A percentile compares a stretch with the other conserved stretches of the same genome.
Conservation (phyloP, 2,888 invertebrate species). For the Ashinkailepas kermadecensis region DNA sequence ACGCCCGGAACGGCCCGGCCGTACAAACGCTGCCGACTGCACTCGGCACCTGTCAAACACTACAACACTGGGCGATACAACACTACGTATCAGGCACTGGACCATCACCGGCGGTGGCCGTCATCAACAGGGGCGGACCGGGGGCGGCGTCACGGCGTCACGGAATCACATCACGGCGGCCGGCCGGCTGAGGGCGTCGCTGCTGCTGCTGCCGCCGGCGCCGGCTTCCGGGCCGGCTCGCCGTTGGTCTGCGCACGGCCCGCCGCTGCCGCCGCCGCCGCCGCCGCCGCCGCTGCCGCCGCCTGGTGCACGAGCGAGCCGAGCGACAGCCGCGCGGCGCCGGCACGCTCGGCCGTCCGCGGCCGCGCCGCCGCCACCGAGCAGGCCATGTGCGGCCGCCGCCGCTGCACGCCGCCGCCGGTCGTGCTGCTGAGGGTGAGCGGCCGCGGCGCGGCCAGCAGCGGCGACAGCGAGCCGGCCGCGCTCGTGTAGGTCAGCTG, state of each 20-base stretch:
- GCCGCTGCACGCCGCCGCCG: not conserved
- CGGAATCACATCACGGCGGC: no score
- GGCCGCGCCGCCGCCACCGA: constrained; percentile 1
- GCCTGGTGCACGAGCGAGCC: not conserved
- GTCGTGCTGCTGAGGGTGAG: not conserved
- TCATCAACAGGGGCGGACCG: not conserved
- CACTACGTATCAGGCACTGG: not conserved
- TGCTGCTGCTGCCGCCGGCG: not conserved
- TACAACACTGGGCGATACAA: not conserved
- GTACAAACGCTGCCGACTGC: not conserved
- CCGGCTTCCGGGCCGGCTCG: not conserved
- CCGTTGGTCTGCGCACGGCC: not conserved
- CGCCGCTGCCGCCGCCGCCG: not conserved
- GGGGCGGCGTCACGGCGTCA: no score
- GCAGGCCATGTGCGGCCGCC: constrained; percentile 10
- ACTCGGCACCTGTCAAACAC: no score
- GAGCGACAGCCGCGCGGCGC: not conserved
- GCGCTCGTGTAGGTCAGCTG: constrained; percentile 15
- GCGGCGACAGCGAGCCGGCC: not conserved
- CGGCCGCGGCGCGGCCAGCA: constrained; percentile 1
- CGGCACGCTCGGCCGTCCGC: not conserved
- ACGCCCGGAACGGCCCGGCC: not conserved
- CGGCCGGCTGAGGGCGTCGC: no score
- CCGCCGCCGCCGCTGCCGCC: not conserved
- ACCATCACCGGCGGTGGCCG: not conserved